These are phyloP conservation scores for Calidris pugnax DNA, from an alignment of 2,113 vertebrate species.

Conservation along the genomic window DNA sequence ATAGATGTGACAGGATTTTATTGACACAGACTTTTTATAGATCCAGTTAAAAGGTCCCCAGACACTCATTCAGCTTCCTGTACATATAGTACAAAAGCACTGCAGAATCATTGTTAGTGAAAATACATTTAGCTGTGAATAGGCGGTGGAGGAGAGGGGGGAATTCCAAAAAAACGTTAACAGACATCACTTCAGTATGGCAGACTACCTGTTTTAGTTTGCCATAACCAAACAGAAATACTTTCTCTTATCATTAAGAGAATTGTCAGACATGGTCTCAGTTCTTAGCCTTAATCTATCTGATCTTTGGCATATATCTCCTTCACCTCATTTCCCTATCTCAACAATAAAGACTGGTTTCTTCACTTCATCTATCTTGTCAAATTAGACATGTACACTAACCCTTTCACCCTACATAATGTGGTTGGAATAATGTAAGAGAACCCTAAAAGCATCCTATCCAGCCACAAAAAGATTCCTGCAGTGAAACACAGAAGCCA, in stretches of 20 bases:
- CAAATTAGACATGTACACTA: slow-evolving; percentile 49
- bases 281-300: not conserved
- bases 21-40: slow-evolving; percentile 70
- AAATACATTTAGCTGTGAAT: slow-evolving; percentile 33
- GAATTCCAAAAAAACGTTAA: slow-evolving; percentile 18
- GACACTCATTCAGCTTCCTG: slow-evolving; percentile 58
- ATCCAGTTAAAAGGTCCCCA: slow-evolving; percentile 63
- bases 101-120: slow-evolving; percentile 9
- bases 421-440: slow-evolving; percentile 5
- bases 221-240: not conserved
- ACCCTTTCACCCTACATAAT: slow-evolving; percentile 35
- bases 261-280: slow-evolving; percentile 10
- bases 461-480: not conserved
- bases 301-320: slow-evolving; percentile 36
- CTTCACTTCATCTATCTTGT: slow-evolving; percentile 61
- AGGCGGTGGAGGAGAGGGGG: not conserved
- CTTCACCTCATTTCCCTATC: slow-evolving; percentile 46
- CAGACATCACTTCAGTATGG: not conserved
- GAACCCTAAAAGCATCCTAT: not conserved
- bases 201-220: not conserved
- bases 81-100: slow-evolving; percentile 43
- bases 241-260: slow-evolving; percentile 18
- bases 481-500: not conserved
- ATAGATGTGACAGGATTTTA: slow-evolving; percentile 65
- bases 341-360: slow-evolving; percentile 46